Conservation (phyloP, 1,140 invertebrate genomes). For the Polypedilum pembai region DNA sequence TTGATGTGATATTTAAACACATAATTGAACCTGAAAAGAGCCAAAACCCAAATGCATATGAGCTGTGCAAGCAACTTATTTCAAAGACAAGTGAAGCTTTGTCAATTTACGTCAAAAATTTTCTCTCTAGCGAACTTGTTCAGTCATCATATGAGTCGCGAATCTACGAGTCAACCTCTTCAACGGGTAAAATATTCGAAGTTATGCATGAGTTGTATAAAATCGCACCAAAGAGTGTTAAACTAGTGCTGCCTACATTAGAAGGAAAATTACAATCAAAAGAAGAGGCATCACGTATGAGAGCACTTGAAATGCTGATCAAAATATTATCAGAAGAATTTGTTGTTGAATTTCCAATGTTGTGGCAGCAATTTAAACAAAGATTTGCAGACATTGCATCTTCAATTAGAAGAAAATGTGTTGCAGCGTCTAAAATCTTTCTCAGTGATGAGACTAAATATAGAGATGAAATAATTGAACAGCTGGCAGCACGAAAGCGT, state of each 20-base stretch:
- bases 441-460: neutral
- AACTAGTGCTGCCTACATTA: neutral
- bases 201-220: neutral
- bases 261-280: slow-evolving; percentile 5
- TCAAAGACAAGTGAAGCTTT: neutral
- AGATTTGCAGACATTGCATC: neutral
- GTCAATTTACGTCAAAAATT: neutral
- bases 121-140: neutral
- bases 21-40: slow-evolving; percentile 15
- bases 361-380: slow-evolving; percentile 6
- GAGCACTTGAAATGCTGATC: neutral
- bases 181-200: neutral
- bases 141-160: neutral
- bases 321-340: slow-evolving; percentile 8
- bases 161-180: neutral
- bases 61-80: neutral
- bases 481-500: neutral
- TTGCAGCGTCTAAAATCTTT: neutral
- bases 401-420: neutral
- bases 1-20: neutral
- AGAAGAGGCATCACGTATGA: neutral
- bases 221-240: neutral
- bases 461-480: neutral
- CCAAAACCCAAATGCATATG: neutral
- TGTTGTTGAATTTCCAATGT: neutral